Conservation (phyloP, 2,888 invertebrate species). For the Epistrophella euchroma region DNA sequence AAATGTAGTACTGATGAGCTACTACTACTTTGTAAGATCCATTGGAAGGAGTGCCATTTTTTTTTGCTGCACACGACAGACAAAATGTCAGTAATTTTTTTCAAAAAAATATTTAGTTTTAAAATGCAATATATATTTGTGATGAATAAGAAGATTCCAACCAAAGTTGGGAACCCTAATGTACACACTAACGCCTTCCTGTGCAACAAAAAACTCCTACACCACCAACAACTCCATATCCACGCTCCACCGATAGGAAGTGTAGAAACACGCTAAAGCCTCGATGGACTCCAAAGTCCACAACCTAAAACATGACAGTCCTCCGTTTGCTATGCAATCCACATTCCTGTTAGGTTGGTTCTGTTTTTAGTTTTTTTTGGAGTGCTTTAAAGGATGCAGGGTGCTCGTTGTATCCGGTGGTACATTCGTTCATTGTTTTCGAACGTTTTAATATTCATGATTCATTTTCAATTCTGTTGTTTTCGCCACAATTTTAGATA, state of each 20-base stretch:
- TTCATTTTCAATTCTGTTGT: constrained; percentile 43
- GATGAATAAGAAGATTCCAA: no score
- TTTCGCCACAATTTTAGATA: constrained; percentile 23
- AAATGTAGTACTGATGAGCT: no score
- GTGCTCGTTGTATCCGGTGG: not conserved
- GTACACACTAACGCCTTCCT: not conserved
- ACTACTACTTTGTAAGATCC: no score
- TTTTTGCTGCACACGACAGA: no score
- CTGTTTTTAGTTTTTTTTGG: not conserved
- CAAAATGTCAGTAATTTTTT: no score
- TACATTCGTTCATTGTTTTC: not conserved
- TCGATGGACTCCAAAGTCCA: constrained; percentile 9
- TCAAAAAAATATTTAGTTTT: no score
- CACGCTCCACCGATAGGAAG: not conserved
- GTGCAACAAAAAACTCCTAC: not conserved
- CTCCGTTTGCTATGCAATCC: constrained; percentile 1
- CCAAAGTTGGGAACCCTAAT: no score
- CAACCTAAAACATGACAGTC: not conserved
- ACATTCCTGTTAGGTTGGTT: constrained; percentile 9
- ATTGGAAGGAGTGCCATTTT: no score
- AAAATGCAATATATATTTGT: no score
- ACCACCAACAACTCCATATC: not conserved
- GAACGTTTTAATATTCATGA: constrained; percentile 25
- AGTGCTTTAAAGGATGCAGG: not conserved
- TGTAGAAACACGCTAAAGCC: not conserved